Evolutionary conservation across 2,113 vertebrate species (phyloP).

Genomic region (Anseranas semipalmata): DNA sequence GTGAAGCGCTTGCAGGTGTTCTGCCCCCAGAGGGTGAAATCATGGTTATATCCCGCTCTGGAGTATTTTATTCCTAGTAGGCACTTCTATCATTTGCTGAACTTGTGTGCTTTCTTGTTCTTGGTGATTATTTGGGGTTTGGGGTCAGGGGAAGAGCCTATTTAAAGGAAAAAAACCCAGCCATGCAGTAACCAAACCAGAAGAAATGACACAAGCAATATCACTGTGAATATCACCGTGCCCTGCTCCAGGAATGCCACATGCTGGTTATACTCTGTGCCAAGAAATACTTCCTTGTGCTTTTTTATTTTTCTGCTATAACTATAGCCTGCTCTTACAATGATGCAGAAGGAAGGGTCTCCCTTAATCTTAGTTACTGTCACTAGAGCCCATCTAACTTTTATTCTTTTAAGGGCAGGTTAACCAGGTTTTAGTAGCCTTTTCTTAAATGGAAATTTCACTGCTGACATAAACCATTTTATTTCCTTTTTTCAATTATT

Average conservation of each 20-base stretch:
- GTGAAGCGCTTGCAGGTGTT: accelerated
- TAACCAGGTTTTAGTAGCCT: slow-evolving; percentile 4
- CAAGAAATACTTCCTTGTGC: not conserved
- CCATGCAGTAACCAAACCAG: not conserved
- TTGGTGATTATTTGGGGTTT: not conserved
- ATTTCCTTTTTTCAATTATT: slow-evolving; percentile 22
- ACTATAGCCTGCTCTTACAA: not conserved
- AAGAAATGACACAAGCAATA: not conserved
- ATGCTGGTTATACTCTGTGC: not conserved
- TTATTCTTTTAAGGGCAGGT: not conserved
- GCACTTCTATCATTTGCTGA: not conserved
- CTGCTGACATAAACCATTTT: not conserved
- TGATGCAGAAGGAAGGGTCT: not conserved
- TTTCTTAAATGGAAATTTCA: slow-evolving; percentile 22
- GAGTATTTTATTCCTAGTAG: not conserved
- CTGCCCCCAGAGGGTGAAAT: not conserved
- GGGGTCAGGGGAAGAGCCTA: not conserved
- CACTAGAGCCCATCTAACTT: not conserved
- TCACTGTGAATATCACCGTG: not conserved
- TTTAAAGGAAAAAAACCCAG: not conserved
- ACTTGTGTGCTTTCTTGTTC: not conserved
- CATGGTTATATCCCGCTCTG: not conserved
- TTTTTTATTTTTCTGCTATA: not conserved
- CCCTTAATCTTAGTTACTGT: not conserved
- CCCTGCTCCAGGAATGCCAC: not conserved